Evolutionary conservation across 2,888 invertebrate genomes (phyloP).

Genomic region (Trachelus iudaicus): DNA sequence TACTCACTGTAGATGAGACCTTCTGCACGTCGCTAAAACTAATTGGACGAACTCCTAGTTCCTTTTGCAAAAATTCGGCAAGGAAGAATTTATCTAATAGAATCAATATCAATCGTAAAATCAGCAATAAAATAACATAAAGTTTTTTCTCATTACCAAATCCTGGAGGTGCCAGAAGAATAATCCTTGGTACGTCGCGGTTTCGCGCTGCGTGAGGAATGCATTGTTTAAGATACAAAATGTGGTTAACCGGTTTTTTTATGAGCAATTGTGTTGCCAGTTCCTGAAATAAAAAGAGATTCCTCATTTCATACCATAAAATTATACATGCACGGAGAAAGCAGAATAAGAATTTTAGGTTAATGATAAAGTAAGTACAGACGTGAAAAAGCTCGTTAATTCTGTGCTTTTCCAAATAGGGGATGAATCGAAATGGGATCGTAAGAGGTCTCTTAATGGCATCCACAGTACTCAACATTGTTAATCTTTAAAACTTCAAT

Average conservation of each 20-base stretch:
- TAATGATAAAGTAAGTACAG: constrained; percentile 26
- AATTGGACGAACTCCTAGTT: constrained; percentile 34
- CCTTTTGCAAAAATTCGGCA: constrained; percentile 35
- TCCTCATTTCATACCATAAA: not conserved
- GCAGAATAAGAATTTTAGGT: constrained; percentile 1
- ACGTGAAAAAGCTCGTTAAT: constrained; percentile 76
- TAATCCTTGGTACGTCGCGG: constrained; percentile 68
- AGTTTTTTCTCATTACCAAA: constrained; percentile 39
- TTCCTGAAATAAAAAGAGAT: constrained; percentile 64
- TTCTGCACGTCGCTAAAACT: constrained; percentile 8
- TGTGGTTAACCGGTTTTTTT: constrained; percentile 72
- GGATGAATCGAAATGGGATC: constrained; percentile 68
- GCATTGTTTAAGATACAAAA: constrained; percentile 73
- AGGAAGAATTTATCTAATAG: constrained; percentile 39
- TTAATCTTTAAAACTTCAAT: not conserved
- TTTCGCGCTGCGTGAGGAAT: constrained; percentile 67
- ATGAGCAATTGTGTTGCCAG: constrained; percentile 71
- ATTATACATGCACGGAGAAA: not conserved
- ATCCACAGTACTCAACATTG: constrained; percentile 32
- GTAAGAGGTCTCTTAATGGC: constrained; percentile 29
- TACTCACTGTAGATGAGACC: constrained; percentile 10
- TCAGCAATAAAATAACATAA: not conserved
- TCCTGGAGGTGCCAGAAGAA: constrained; percentile 69
- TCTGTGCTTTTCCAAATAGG: constrained; percentile 74
- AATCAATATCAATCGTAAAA: not conserved